phyloP scores from a whole-genome alignment of 2,113 vertebrate species.

The Corythornis madagascariensis region DNA sequence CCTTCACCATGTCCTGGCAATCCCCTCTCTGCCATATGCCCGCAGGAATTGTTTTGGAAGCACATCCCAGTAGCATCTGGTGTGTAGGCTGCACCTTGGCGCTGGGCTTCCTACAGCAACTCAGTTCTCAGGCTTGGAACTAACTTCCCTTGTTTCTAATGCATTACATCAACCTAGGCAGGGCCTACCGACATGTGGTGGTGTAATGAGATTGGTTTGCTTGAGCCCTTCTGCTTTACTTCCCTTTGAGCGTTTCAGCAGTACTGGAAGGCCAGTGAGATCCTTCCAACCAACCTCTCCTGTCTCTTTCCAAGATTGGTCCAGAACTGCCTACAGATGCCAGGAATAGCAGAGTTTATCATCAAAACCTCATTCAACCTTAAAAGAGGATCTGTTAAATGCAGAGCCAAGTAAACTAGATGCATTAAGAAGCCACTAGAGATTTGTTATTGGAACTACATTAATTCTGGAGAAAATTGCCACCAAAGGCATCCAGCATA shows the following conservation, averaged over 20 bases:
- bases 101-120: background rate
- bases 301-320: background rate
- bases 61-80: background rate
- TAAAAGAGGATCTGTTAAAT: background rate
- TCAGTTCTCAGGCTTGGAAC: background rate
- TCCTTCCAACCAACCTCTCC: background rate
- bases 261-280: accelerated
- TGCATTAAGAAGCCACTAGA: background rate
- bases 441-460: background rate
- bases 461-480: background rate
- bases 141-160: background rate
- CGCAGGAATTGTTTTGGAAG: background rate
- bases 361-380: background rate
- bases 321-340: background rate
- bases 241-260: background rate
- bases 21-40: background rate
- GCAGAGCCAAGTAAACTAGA: background rate
- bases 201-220: accelerated
- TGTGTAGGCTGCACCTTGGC: slow-evolving; percentile 8
- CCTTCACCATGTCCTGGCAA: background rate
- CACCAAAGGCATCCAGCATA: background rate
- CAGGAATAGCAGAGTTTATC: background rate
- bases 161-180: background rate
- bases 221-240: background rate
- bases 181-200: accelerated